Percentiles rank a stretch among this genome's conserved stretches.
Conservation (phyloP, 2,113 vertebrate species). For the Phaethon lepturus region DNA sequence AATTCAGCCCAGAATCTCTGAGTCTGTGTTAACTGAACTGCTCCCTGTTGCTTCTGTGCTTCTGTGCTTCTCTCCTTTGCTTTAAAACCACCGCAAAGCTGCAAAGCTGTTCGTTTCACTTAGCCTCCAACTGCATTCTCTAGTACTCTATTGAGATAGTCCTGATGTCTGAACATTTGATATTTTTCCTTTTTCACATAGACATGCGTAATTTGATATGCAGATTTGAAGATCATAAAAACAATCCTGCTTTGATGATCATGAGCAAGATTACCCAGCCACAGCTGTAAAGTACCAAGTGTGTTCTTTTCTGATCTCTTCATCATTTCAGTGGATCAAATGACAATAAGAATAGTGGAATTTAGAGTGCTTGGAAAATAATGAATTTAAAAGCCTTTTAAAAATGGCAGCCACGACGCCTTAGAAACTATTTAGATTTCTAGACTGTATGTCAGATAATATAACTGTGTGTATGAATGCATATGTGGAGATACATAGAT, state of each 20-base stretch:
- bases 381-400: constrained; percentile 30
- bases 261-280: constrained; percentile 55
- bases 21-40: background rate
- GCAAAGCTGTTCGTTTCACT: constrained; percentile 5
- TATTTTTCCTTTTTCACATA: constrained; percentile 31
- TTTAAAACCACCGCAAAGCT: background rate
- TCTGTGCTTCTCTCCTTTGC: background rate
- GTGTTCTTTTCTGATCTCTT: constrained; percentile 50
- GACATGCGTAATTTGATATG: constrained; percentile 57
- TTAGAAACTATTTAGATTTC: constrained; percentile 11
- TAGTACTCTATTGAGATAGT: constrained; percentile 35
- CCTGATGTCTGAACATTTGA: constrained; percentile 20
- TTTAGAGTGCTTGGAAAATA: constrained; percentile 52
- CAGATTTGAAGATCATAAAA: constrained; percentile 66
- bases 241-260: constrained; percentile 66
- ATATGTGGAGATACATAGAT: background rate
- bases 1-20: background rate
- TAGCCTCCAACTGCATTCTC: constrained; percentile 10
- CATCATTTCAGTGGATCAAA: constrained; percentile 44
- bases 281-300: constrained; percentile 32
- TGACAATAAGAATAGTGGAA: constrained; percentile 28
- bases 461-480: background rate
- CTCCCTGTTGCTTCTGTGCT: background rate
- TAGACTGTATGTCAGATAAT: background rate
- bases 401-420: background rate